Evolutionary conservation across 1,140 invertebrate species (phyloP), one percentile per base, ranked within the genome.

Genomic region (Zaprionus lachaisei): DNA sequence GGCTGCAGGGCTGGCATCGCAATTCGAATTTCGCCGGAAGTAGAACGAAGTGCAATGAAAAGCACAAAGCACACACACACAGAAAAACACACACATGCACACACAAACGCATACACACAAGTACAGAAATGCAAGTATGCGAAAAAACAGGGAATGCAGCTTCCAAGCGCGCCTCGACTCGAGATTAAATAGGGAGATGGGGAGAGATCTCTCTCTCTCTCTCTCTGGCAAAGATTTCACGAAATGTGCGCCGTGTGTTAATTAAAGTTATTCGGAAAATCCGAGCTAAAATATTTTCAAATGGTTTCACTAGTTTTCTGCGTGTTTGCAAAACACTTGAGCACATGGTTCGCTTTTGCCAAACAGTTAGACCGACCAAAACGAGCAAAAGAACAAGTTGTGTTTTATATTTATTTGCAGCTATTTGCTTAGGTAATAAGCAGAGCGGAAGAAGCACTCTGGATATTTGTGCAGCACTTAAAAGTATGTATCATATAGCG

Each of bases 181-280:
- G 15, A 44, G 41, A 47, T 47, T 47, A 47, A 17, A 47, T 6
- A 17, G 41, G 11, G 41, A 47, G 6, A 47, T n/a, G n/a, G 41
- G 17, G 7, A 17, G 41, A 17, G 37, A 2, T n/a, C n/a, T n/a
- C n/a, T n/a, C n/a, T n/a, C n/a, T n/a, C n/a, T n/a, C n/a, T n/a
- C 20, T 20, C 37, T 38, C 37, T 38, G 37, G 37, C 37, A 38
- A 38, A 38, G 37, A 38, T 38, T 38, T 4, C 4, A 38, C 37
- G 37, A 38, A 38, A 38, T 38, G 37, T 15, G 37, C 5, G 15
- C 12, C 17, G 41, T 17, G 41, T 17, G 41, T 17, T 44, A 47
- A 47, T 47, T 47, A 47, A 47, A 47, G 41, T 17, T 47, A 47
- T 17, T 17, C 41, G n/a, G n/a, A 47, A 38, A 47, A 47, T 47